Evolutionary conservation across 2,113 vertebrate species (phyloP).

Genomic region (Rhombomys opimus): DNA sequence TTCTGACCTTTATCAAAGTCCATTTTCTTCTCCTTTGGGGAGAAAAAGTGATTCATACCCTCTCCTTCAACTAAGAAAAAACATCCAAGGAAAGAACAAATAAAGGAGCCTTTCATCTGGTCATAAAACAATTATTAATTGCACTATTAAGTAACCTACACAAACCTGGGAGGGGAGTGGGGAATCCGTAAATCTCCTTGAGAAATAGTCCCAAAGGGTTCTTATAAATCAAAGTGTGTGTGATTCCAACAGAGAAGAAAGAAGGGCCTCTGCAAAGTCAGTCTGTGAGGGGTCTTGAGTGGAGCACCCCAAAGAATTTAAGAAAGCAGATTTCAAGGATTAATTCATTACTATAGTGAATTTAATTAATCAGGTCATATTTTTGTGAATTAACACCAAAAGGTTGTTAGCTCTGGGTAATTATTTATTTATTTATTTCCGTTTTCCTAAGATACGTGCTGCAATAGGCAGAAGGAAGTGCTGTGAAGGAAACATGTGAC

Average conservation of each 20-base stretch:
- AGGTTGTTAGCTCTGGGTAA: not conserved
- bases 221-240: conserved; percentile 54
- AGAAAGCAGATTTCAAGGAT: not conserved
- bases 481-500: not conserved
- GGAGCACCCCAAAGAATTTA: not conserved
- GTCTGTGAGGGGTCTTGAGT: not conserved
- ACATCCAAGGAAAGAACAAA: conserved; percentile 59
- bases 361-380: not conserved
- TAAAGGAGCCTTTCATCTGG: conserved; percentile 54
- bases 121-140: conserved; percentile 74
- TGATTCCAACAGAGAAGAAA: conserved; percentile 50
- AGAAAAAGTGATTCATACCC: conserved; percentile 58
- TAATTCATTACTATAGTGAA: not conserved
- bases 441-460: not conserved
- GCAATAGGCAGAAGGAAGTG: not conserved
- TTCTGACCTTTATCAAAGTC: conserved; percentile 77
- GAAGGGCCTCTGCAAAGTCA: not conserved
- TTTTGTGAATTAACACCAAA: not conserved
- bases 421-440: conserved; percentile 21
- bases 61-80: conserved; percentile 36
- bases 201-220: conserved; percentile 53
- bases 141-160: conserved; percentile 67
- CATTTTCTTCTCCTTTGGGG: conserved; percentile 47
- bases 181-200: conserved; percentile 31
- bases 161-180: not conserved